Evolutionary conservation across 2,888 invertebrate species (phyloP), one percentile per base, ranked within the genome.

Genomic region (Gonocerus acuteangulatus): DNA sequence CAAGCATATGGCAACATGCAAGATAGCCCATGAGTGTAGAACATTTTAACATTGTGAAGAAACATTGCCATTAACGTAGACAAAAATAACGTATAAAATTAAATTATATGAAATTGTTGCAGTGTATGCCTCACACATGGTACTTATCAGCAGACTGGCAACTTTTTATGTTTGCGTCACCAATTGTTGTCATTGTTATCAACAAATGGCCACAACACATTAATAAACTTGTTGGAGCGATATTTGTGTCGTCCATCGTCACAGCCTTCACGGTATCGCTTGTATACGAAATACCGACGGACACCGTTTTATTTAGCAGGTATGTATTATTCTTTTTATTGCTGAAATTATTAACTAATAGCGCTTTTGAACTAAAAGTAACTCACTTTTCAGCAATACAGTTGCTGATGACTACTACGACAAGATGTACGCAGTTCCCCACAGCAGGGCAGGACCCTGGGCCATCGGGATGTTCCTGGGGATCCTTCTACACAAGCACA

Each of bases 61-160:
- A n/a, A n/a, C n/a, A n/a, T n/a, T n/a, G n/a, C n/a, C n/a, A n/a
- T n/a, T n/a, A n/a, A n/a, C n/a, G n/a, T n/a, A n/a, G n/a, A n/a
- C n/a, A n/a, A n/a, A n/a, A n/a, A n/a, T n/a, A n/a, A n/a, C n/a
- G n/a, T n/a, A n/a, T n/a, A n/a, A n/a, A n/a, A n/a, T n/a, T n/a
- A n/a, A n/a, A n/a, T n/a, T n/a, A n/a, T n/a, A n/a, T n/a, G n/a
- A n/a, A 27, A 6, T 13, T 42, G 18, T 47, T 21, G 11, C 18
- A 21, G 57, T 57, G 57, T 23, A 44, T 57, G 44, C 57, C 57
- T 27, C 45, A 45, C 47, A 57, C 44, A 44, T 57, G 57, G 57
- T 57, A 57, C 57, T 15, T 57, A 18, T 44, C 57, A 7, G 57
- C 57, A 32, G 57, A 57, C 27, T 57, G 57, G 57, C 57, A 57